phyloP scores from a whole-genome alignment of 2,113 vertebrate genomes.

The Chaetura pelagica region DNA sequence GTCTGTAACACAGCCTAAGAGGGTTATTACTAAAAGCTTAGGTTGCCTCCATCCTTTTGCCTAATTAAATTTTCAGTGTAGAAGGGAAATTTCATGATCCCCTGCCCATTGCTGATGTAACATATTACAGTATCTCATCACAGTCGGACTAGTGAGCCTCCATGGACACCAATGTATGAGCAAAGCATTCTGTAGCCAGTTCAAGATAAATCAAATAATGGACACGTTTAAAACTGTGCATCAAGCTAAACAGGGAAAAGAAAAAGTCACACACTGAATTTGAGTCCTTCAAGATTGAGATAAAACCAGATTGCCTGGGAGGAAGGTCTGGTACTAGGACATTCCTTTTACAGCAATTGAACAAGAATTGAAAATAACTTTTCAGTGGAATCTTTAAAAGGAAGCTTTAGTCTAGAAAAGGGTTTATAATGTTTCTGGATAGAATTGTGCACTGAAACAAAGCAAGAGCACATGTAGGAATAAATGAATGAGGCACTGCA shows the following conservation, averaged over 20 bases:
- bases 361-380: background rate
- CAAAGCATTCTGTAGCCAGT: background rate
- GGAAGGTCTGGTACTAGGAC: background rate
- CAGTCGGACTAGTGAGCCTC: background rate
- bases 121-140: background rate
- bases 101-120: background rate
- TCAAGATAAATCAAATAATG: background rate
- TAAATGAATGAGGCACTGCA: background rate
- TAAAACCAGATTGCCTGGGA: background rate
- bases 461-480: background rate
- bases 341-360: background rate
- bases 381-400: background rate
- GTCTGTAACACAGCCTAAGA: slow-evolving; percentile 4
- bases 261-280: background rate
- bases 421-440: background rate
- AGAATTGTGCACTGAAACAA: background rate
- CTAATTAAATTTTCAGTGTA: background rate
- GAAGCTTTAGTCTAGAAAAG: background rate
- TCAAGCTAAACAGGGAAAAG: background rate
- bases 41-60: background rate
- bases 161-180: background rate
- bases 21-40: slow-evolving; percentile 39
- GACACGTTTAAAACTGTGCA: background rate
- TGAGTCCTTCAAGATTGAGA: background rate
- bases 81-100: background rate